phyloP scores from a whole-genome alignment of 2,888 invertebrate genomes.

The Athalia circularis region DNA sequence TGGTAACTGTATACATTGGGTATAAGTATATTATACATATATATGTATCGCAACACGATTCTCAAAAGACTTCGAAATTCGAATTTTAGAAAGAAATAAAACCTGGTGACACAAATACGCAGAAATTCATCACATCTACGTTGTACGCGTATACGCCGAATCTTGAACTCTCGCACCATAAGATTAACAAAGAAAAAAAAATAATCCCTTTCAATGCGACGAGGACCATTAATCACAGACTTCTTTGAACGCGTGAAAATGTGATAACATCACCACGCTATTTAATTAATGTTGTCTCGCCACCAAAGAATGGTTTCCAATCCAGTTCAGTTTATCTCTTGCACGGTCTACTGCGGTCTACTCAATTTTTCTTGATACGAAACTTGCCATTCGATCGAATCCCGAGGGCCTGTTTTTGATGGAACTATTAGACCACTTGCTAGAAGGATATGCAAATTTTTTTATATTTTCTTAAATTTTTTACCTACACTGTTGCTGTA shows the following conservation, averaged over 20 bases:
- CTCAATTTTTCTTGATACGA: neutral
- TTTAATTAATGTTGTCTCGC: slow-evolving; percentile 61
- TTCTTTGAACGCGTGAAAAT: slow-evolving; percentile 50
- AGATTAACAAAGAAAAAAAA: slow-evolving; percentile 47
- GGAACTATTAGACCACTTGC: too few relatives aligned
- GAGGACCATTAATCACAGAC: slow-evolving; percentile 57
- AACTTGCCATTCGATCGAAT: too few relatives aligned
- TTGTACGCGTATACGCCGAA: slow-evolving; percentile 38
- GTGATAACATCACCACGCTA: slow-evolving; percentile 57
- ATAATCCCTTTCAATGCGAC: slow-evolving; percentile 53
- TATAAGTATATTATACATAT: too few relatives aligned
- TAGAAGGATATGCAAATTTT: too few relatives aligned
- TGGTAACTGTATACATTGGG: too few relatives aligned
- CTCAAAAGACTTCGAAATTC: too few relatives aligned
- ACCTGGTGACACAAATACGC: neutral
- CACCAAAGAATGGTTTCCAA: slow-evolving; percentile 54
- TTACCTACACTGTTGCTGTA: neutral
- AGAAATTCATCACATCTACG: neutral
- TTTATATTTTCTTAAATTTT: too few relatives aligned
- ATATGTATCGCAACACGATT: neutral
- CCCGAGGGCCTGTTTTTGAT: too few relatives aligned
- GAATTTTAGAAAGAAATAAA: too few relatives aligned
- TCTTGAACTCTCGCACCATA: slow-evolving; percentile 45
- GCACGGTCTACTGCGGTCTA: neutral
- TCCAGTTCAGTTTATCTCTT: slow-evolving; percentile 55